Conservation (phyloP, 2,888 invertebrate species). For the Pheosia gnoma region DNA sequence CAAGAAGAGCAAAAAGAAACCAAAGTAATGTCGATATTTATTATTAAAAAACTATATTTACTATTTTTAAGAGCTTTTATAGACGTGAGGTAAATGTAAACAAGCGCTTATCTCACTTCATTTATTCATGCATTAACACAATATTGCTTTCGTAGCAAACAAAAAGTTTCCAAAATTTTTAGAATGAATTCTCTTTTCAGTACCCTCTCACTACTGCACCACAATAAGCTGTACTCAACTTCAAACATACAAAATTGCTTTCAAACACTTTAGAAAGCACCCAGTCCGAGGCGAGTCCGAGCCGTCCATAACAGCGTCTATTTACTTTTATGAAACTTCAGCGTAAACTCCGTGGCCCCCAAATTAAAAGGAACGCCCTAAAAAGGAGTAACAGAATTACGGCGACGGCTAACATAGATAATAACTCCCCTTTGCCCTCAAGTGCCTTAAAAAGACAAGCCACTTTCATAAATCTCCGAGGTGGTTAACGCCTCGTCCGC, state of each 20-base stretch:
- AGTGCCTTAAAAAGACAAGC: constrained; percentile 69
- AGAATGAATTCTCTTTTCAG: no score
- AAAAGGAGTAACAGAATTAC: constrained; percentile 62
- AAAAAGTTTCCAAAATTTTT: no score
- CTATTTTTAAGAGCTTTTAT: no score
- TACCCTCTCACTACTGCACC: no score
- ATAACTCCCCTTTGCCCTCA: constrained; percentile 63
- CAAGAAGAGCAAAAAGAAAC: no score
- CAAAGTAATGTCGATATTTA: no score
- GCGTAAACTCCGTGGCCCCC: constrained; percentile 47
- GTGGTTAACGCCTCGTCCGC: constrained; percentile 73
- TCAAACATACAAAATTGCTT: constrained; percentile 46
- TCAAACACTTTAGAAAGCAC: constrained; percentile 39
- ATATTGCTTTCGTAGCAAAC: no score
- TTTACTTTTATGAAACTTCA: constrained; percentile 50
- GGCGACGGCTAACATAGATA: constrained; percentile 63
- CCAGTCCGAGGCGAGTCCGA: constrained; percentile 32
- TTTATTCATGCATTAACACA: no score
- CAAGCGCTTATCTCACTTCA: no score
- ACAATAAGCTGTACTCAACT: background rate
- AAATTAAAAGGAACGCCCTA: constrained; percentile 56
- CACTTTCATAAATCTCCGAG: constrained; percentile 71
- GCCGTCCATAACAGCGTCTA: constrained; percentile 46
- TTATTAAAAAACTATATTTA: no score
- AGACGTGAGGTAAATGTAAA: no score